phyloP scores from a whole-genome alignment of 37 sponge, comb jelly and placozoan genomes.

The Cladorhizidae sp. region DNA sequence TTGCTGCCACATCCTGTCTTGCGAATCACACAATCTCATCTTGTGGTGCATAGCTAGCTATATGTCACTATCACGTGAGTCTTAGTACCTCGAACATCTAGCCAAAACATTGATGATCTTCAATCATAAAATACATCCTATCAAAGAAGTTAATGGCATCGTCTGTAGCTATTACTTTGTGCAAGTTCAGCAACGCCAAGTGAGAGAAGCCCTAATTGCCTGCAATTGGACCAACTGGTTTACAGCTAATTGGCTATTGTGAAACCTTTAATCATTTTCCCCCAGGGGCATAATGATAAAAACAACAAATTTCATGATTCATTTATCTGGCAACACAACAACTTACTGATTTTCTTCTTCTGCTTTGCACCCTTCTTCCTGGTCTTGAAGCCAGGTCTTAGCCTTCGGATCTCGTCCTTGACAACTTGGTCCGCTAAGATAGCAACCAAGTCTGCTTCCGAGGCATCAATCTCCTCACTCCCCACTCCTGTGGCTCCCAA shows the following conservation, averaged over 20 bases:
- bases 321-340: neutral
- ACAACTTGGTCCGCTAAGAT: conserved; percentile 47
- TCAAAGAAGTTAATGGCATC: too few relatives aligned
- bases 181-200: too few relatives aligned
- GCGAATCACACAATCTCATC: too few relatives aligned
- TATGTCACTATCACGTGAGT: too few relatives aligned
- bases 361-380: conserved; percentile 13
- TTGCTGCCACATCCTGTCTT: too few relatives aligned
- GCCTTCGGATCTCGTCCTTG: conserved; percentile 57
- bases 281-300: neutral
- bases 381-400: conserved; percentile 16
- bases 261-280: neutral
- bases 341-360: conserved; percentile 62
- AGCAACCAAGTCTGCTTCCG: conserved; percentile 52
- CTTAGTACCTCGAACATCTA: too few relatives aligned
- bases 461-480: conserved; percentile 27
- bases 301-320: neutral
- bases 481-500: conserved; percentile 1
- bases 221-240: neutral
- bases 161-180: too few relatives aligned
- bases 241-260: neutral
- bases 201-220: conserved; percentile 2
- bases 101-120: too few relatives aligned
- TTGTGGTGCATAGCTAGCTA: too few relatives aligned
- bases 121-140: too few relatives aligned